Conservation (phyloP, 2,888 invertebrate species). For the Nomada flava region DNA sequence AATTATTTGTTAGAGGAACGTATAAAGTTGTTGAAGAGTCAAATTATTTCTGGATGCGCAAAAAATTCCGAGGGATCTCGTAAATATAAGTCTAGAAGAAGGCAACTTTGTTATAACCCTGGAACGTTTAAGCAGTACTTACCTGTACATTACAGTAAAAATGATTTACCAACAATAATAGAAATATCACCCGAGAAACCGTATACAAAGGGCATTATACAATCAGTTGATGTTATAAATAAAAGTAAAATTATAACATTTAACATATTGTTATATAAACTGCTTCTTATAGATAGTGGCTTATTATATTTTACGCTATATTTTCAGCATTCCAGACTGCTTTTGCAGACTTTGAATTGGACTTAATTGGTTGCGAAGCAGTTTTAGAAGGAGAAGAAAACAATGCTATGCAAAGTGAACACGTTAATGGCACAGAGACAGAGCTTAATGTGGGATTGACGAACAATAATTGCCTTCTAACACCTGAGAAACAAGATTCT, state of each 20-base stretch:
- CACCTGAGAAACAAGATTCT: slow-evolving; percentile 50
- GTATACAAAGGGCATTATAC: slow-evolving; percentile 69
- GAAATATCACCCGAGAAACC: slow-evolving; percentile 68
- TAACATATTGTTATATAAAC: background rate
- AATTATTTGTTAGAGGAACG: slow-evolving; percentile 77
- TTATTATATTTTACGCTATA: background rate
- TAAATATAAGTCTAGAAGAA: slow-evolving; percentile 70
- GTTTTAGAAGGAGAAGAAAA: slow-evolving; percentile 45
- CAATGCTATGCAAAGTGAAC: slow-evolving; percentile 23
- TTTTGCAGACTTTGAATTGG: slow-evolving; percentile 81
- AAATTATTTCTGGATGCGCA: slow-evolving; percentile 74
- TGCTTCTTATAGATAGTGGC: too few species aligned
- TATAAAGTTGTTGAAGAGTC: slow-evolving; percentile 76
- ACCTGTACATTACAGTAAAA: slow-evolving; percentile 26
- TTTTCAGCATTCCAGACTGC: slow-evolving; percentile 74
- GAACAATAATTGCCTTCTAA: slow-evolving; percentile 75
- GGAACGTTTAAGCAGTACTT: slow-evolving; percentile 61
- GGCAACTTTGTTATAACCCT: slow-evolving; percentile 78
- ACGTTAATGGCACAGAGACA: slow-evolving; percentile 30
- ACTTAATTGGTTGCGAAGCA: slow-evolving; percentile 77
- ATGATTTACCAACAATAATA: slow-evolving; percentile 70
- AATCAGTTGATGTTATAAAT: slow-evolving; percentile 61
- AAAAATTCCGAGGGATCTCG: slow-evolving; percentile 52
- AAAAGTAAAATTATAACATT: slow-evolving; percentile 52
- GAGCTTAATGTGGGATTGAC: slow-evolving; percentile 2